These are phyloP conservation scores for Enteromius unitaeniatus DNA, from an alignment of 2,797 vertebrate genomes.

Conservation along the genomic window DNA sequence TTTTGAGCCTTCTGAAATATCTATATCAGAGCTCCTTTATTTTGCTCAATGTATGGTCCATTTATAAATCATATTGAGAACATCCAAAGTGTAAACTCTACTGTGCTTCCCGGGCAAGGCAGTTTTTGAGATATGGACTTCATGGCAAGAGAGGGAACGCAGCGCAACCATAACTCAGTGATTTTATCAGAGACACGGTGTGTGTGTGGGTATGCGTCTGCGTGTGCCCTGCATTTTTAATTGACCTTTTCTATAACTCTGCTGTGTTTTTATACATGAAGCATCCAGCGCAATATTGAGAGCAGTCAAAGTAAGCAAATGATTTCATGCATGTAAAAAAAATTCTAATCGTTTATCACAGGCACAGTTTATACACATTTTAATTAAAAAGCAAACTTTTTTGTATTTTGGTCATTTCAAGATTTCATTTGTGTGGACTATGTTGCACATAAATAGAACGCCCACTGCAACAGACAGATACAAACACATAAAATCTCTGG, in stretches of 20 bases:
- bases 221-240: constrained; percentile 3
- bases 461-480: background rate
- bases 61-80: constrained; percentile 32
- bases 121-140: constrained; percentile 26
- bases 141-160: background rate
- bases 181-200: background rate
- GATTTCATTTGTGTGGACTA: background rate
- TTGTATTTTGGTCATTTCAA: background rate
- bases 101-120: background rate
- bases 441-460: background rate
- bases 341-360: background rate
- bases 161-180: constrained; percentile 18
- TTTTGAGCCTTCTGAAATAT: background rate
- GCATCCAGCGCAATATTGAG: background rate
- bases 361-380: background rate
- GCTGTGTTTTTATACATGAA: background rate
- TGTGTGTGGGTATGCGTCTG: background rate
- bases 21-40: constrained; percentile 14
- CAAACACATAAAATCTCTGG: background rate
- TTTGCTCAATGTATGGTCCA: background rate
- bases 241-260: background rate
- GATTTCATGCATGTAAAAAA: background rate
- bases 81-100: background rate
- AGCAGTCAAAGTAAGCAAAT: background rate
- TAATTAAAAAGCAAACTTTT: background rate